Conservation (phyloP, 1,140 invertebrate genomes). For the Leptinotarsa undecemlineata region DNA sequence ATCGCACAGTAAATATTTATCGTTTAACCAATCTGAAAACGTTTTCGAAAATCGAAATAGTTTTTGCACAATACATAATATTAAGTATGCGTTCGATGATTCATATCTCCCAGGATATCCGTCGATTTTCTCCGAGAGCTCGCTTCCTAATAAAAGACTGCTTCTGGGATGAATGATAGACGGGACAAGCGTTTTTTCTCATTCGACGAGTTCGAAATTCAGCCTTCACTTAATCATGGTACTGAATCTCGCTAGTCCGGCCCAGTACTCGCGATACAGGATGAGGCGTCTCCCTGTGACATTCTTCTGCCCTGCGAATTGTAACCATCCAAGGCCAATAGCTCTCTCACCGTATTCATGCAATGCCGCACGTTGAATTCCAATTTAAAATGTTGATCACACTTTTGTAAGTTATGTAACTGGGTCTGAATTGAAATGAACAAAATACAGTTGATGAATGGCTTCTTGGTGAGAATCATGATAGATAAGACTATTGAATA, state of each 20-base stretch:
- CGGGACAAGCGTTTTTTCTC: too few species aligned
- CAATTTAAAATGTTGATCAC: slow-evolving; percentile 3
- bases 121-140: background rate
- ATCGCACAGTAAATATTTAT: too few species aligned
- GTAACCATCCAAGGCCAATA: background rate
- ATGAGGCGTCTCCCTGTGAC: slow-evolving; percentile 4
- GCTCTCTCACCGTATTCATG: background rate
- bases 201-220: too few species aligned
- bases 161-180: background rate
- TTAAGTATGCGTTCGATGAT: background rate
- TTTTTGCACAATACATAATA: background rate
- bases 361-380: background rate
- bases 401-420: slow-evolving; percentile 6
- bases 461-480: slow-evolving; percentile 5
- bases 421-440: slow-evolving; percentile 6
- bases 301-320: slow-evolving; percentile 2
- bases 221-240: too few species aligned
- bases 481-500: background rate
- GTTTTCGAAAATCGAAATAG: background rate
- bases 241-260: background rate
- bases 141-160: background rate
- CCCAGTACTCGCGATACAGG: background rate
- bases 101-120: slow-evolving; percentile 5
- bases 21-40: too few species aligned
- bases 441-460: background rate